Conservation (phyloP, 2,797 vertebrate species). For the Valencia hispanica region DNA sequence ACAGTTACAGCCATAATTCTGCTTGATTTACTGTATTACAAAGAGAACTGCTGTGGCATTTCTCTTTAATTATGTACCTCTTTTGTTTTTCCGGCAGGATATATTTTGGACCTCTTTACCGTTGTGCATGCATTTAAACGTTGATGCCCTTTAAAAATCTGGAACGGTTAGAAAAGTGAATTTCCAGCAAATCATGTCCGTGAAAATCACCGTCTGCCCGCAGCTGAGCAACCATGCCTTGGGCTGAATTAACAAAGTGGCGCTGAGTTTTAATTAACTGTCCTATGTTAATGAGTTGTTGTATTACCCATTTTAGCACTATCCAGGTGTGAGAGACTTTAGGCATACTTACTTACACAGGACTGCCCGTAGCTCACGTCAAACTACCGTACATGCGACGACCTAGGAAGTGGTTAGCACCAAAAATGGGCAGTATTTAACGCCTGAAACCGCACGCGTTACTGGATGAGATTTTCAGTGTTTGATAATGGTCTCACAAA, state of each 20-base stretch:
- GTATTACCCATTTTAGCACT: slow-evolving; percentile 46
- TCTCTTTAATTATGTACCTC: slow-evolving; percentile 2
- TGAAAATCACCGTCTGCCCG: slow-evolving; percentile 30
- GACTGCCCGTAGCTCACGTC: slow-evolving; percentile 14
- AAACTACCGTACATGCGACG: background rate
- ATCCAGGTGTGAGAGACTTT: slow-evolving; percentile 63
- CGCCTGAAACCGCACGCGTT: background rate
- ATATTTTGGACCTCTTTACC: slow-evolving; percentile 5
- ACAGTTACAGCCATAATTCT: too few relatives aligned
- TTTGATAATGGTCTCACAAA: background rate
- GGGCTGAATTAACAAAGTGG: slow-evolving; percentile 34
- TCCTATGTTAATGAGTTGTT: slow-evolving; percentile 45
- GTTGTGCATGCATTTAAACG: background rate
- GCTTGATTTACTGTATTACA: background rate
- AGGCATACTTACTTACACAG: slow-evolving; percentile 24
- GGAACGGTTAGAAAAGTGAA: slow-evolving; percentile 45
- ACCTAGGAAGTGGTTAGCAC: slow-evolving; percentile 19
- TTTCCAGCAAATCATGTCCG: slow-evolving; percentile 24
- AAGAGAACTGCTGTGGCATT: slow-evolving; percentile 20
- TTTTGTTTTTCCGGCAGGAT: background rate
- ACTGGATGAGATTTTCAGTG: background rate
- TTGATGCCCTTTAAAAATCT: slow-evolving; percentile 28
- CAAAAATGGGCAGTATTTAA: background rate
- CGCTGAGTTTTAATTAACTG: slow-evolving; percentile 62
- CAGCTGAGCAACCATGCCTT: slow-evolving; percentile 25